Evolutionary conservation across 37 sponge, comb jelly and placozoan species (phyloP), one percentile per base, ranked within the genome.

Genomic region (Oopsacas minuta): DNA sequence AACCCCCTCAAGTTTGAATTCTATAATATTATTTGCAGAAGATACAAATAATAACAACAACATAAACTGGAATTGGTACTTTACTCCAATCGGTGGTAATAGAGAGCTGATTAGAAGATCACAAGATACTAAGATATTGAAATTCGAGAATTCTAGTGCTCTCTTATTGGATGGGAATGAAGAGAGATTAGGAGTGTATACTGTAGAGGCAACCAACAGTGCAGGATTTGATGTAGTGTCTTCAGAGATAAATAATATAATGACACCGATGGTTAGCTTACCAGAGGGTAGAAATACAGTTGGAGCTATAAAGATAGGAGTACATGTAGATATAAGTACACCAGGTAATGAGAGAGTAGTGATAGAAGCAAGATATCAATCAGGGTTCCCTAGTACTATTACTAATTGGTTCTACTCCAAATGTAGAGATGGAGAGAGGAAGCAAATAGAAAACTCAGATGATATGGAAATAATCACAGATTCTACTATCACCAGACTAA

Each of bases 391-490:
- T 5, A 61, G 30, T 32, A 3, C 75, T 3, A 12, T 3, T 32
- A 61, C 75, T 61, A 12, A 61, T n/a, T 61, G 75, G 75, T 61
- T 61, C 75, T 61, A 32, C 22, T 61, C 75, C 22, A n/a, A 61
- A 61, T 61, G 75, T 5, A 61, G 28, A 34, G 30, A 61, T n/a
- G 75, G 75, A 61, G 30, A 5, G 7, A 61, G 75, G 30, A 34
- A 25, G 75, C 7, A 5, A 61, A 61, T 61, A 32, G 28, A 61
- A n/a, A 61, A 61, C 22, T 61, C 75, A 61, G 75, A 20, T 32
- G 30, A 61, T 3, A 32, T 61, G 22, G 32, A 61, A 61, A 61
- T 61, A 61, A 34, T 20, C 7, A 25, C 75, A n/a, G 30, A 7
- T 5, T 61, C 75, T 3, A 12, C 5, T 25, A 3, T n/a, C 7